These are phyloP conservation scores for Napeogenes sylphis DNA, from an alignment of 2,888 invertebrate genomes.

Conservation along the genomic window DNA sequence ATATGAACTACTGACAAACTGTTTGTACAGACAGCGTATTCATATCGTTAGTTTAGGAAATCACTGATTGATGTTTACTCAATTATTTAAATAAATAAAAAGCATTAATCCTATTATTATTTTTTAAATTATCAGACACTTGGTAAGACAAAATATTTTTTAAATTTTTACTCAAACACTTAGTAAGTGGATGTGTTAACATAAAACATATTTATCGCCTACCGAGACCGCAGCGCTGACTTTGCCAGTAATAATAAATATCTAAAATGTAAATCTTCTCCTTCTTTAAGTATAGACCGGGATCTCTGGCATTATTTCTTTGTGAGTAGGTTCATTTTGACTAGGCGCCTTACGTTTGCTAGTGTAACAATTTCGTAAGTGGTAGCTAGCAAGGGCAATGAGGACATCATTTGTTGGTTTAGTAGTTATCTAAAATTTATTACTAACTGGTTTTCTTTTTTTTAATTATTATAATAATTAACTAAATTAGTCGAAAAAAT, in stretches of 20 bases:
- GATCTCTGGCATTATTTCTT: no score
- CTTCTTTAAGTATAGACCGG: background rate
- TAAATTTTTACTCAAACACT: background rate
- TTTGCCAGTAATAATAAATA: constrained; percentile 3
- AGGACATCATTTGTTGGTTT: no score
- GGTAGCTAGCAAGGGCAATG: no score
- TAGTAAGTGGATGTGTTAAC: background rate
- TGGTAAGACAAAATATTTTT: background rate
- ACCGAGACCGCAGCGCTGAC: background rate
- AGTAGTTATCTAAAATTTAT: no score
- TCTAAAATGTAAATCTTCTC: background rate
- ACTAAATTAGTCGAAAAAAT: no score
- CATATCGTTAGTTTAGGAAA: background rate
- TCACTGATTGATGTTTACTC: background rate
- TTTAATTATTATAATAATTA: no score
- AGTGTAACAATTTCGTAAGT: no score
- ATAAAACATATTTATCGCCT: constrained; percentile 1
- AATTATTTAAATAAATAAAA: background rate
- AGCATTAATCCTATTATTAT: background rate
- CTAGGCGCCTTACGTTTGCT: no score
- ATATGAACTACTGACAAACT: constrained; percentile 15
- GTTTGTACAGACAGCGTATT: constrained; percentile 1
- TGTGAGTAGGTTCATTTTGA: no score
- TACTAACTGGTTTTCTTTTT: no score
- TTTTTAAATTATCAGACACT: background rate